A percentile compares a stretch with the other conserved stretches of the same genome.
Evolutionary conservation across 2,113 vertebrate genomes (phyloP).

Genomic region (Empidonax alnorum): DNA sequence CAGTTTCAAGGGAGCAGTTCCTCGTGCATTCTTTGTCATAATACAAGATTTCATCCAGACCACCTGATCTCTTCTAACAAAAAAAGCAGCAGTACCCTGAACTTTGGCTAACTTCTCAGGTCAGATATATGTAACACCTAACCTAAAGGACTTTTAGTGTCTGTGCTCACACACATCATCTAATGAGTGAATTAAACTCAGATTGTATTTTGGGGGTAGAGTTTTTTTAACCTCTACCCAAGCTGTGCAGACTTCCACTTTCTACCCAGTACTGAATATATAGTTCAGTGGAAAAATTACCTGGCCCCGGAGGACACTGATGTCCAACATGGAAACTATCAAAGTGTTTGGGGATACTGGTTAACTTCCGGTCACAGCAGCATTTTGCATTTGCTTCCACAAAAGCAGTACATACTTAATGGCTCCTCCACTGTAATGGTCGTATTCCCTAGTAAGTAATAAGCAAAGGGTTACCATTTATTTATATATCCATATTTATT

Average conservation of each 20-base stretch:
- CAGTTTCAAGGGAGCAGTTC: background rate
- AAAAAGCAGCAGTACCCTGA: constrained; percentile 1
- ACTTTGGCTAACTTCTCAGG: constrained; percentile 14
- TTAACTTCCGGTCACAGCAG: background rate
- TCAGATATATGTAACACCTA: background rate
- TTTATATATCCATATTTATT: background rate
- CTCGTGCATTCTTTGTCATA: background rate
- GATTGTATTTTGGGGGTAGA: background rate
- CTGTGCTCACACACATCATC: background rate
- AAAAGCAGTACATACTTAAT: background rate
- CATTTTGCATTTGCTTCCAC: background rate
- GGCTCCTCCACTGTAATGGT: background rate
- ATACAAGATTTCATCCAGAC: constrained; percentile 35
- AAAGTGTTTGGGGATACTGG: background rate
- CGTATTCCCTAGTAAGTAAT: background rate
- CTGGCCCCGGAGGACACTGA: background rate
- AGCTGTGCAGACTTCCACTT: background rate
- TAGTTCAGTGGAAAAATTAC: background rate
- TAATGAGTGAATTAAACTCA: background rate
- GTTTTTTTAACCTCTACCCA: background rate
- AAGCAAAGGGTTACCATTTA: background rate
- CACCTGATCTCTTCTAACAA: constrained; percentile 9
- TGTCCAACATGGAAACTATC: background rate
- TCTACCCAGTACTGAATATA: background rate
- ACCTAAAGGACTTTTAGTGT: background rate